These are phyloP conservation scores for Phataginus tricuspis DNA, from an alignment of 2,797 vertebrate genomes.

Conservation along the genomic window DNA sequence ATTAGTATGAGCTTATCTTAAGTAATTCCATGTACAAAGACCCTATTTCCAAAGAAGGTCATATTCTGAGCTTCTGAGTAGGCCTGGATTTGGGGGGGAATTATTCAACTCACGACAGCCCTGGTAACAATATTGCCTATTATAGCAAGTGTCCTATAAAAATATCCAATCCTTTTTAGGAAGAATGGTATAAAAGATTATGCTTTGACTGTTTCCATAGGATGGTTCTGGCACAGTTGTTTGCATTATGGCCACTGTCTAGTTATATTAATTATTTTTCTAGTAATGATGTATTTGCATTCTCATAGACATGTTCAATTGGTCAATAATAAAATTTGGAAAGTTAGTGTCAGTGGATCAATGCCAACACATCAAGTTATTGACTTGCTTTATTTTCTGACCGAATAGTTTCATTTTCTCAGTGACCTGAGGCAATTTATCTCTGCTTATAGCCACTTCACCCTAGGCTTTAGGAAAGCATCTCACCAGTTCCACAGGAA, in stretches of 20 bases:
- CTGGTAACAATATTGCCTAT: not conserved
- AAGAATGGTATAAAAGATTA: not conserved
- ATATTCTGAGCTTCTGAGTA: not conserved
- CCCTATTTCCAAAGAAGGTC: not conserved
- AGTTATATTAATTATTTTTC: constrained; percentile 28
- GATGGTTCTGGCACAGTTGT: not conserved
- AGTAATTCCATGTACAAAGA: not conserved
- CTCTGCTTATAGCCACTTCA: constrained; percentile 34
- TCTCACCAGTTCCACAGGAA: constrained; percentile 64
- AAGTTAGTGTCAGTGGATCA: not conserved
- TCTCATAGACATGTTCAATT: not conserved
- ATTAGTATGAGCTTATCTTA: not conserved
- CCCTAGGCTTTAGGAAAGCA: constrained; percentile 48
- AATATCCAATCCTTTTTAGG: not conserved
- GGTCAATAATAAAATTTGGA: constrained; percentile 17
- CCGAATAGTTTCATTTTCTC: constrained; percentile 62
- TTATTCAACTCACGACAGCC: not conserved
- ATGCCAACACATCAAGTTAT: constrained; percentile 58
- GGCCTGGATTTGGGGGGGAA: not conserved
- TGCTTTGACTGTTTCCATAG: not conserved
- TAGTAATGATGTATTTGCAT: not conserved
- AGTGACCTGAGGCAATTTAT: constrained; percentile 62
- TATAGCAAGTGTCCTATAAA: not conserved
- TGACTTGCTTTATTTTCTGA: constrained; percentile 61
- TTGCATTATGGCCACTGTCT: not conserved